Evolutionary conservation across 1,140 invertebrate species (phyloP), one percentile per base, ranked within the genome.

Genomic region (Meloidogyne floridensis): DNA sequence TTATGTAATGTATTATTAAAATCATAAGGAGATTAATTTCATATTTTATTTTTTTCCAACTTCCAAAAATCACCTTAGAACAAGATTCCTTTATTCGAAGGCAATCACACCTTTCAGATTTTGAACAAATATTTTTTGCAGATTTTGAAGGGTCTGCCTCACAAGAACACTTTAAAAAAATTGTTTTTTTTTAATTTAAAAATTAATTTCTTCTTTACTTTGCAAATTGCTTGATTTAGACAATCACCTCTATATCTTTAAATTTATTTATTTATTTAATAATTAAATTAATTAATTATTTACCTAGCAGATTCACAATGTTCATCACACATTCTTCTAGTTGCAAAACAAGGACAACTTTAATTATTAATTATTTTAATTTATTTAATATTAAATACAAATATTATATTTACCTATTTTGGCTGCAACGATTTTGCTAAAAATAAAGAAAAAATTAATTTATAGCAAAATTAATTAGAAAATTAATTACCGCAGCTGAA

Each of bases 71-170:
- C 43, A n/a, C 77, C 72, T 90, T 90, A 76, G 84, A 86, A 80
- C 88, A 89, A 6, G 86, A 85, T 80, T 89, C 88, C 81, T 90
- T 89, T 70, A 89, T 89, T 51, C 89, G 84, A 69, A 89, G 79
- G 82, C 88, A 89, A 78, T 89, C 88, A 73, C 88, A 89, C 72
- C 89, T 53, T 53, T 89, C 88, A 0, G 84, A 86, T 77, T 89
- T 89, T 51, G 88, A 72, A 76, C 88, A 89, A 13, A 85, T 87
- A 74, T 89, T 89, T 82, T 90, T 90, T 10, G 88, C 88, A 3
- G 88, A 87, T 73, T 89, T 90, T n/a, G 85, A 82, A n/a, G 87
- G 87, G 65, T 90, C 89, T n/a, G 87, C 88, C 79, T 89, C 88
- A 81, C 88, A 89, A 2, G 89, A 90, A 75, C 88, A 89, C 75